phyloP scores from a whole-genome alignment of 2,113 vertebrate genomes.

The Etheostoma cragini region DNA sequence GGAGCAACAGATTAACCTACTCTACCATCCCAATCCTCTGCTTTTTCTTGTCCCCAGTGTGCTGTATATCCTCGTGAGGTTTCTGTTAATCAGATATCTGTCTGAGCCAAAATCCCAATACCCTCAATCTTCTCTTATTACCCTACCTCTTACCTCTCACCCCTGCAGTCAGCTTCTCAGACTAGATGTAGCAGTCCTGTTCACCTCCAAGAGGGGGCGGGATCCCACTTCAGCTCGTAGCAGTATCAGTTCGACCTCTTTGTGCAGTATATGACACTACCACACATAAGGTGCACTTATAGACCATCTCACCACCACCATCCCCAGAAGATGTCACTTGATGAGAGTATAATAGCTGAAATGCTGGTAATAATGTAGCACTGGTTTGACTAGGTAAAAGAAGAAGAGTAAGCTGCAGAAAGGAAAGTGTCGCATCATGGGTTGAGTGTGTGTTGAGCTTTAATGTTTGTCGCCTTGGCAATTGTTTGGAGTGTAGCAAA shows the following conservation, averaged over 20 bases:
- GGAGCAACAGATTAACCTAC: slow-evolving; percentile 38
- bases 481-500: slow-evolving; percentile 66
- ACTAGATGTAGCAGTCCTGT: slow-evolving; percentile 79
- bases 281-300: slow-evolving; percentile 53
- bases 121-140: slow-evolving; percentile 8
- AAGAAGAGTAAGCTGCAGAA: slow-evolving; percentile 31
- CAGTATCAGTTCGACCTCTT: slow-evolving; percentile 60
- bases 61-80: slow-evolving; percentile 42
- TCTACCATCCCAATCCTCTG: slow-evolving; percentile 26
- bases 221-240: slow-evolving; percentile 59
- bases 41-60: slow-evolving; percentile 43
- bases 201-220: slow-evolving; percentile 53
- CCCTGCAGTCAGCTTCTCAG: slow-evolving; percentile 62
- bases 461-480: slow-evolving; percentile 73
- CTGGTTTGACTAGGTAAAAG: slow-evolving; percentile 57
- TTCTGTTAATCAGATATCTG: slow-evolving; percentile 52
- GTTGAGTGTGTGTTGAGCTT: slow-evolving; percentile 66
- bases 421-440: slow-evolving; percentile 10
- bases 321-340: slow-evolving; percentile 61
- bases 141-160: slow-evolving; percentile 26
- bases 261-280: slow-evolving; percentile 44
- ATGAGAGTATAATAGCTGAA: slow-evolving; percentile 56
- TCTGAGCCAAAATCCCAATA: slow-evolving; percentile 36
- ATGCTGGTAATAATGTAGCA: slow-evolving; percentile 68
- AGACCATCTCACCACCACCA: slow-evolving; percentile 57